Evolutionary conservation across 2,888 invertebrate species (phyloP).

Genomic region (Coenonympha glycerion): DNA sequence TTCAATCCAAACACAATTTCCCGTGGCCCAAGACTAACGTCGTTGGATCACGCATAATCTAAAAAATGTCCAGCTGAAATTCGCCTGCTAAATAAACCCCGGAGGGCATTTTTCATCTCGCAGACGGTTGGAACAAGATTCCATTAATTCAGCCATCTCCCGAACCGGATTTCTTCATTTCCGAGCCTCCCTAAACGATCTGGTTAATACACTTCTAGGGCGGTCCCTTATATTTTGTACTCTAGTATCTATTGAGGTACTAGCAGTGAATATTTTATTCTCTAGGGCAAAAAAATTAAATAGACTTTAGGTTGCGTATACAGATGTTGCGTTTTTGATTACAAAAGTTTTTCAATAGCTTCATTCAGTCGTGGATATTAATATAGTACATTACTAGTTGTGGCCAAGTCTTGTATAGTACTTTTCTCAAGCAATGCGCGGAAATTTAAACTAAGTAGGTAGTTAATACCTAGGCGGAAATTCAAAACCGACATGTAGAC

Average conservation of each 20-base stretch:
- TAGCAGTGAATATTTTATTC: neutral
- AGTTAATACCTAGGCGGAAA: too few relatives aligned
- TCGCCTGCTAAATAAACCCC: conserved; percentile 30
- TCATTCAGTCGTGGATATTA: too few relatives aligned
- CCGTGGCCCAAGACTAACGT: conserved; percentile 6
- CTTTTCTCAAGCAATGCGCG: too few relatives aligned
- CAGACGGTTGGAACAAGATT: conserved; percentile 41
- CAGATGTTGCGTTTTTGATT: too few relatives aligned
- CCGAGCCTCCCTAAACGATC: conserved; percentile 42
- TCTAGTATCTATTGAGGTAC: conserved; percentile 14
- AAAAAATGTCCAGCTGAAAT: conserved; percentile 9
- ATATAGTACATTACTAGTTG: too few relatives aligned
- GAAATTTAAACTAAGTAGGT: too few relatives aligned
- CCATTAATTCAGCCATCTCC: conserved; percentile 47
- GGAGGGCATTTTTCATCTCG: conserved; percentile 38
- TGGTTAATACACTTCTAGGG: conserved; percentile 27
- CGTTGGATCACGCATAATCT: conserved; percentile 1
- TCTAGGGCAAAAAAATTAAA: neutral
- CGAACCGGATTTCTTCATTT: conserved; percentile 61
- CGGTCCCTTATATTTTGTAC: conserved; percentile 14
- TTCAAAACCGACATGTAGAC: too few relatives aligned
- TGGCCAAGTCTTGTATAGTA: too few relatives aligned
- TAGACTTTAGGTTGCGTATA: too few relatives aligned
- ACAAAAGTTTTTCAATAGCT: too few relatives aligned
- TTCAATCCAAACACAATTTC: conserved; percentile 11